Evolutionary conservation across 2,113 vertebrate species (phyloP).

Genomic region (Fulica atra): DNA sequence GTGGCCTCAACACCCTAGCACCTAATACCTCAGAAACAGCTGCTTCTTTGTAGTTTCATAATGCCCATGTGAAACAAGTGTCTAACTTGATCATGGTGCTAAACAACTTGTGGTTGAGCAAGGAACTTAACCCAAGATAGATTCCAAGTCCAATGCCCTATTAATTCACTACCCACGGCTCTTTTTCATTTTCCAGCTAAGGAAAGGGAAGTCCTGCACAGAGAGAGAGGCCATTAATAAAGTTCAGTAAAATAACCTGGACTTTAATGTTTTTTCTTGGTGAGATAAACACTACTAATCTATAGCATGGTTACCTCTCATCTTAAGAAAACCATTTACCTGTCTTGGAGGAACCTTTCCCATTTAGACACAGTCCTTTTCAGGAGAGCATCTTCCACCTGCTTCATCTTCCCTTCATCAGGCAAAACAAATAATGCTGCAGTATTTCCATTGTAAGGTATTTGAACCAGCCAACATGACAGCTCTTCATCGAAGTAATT

Average conservation of each 20-base stretch:
- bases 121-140: not conserved
- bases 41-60: not conserved
- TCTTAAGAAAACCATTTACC: slow-evolving; percentile 29
- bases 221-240: not conserved
- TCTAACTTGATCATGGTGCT: not conserved
- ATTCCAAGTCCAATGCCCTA: not conserved
- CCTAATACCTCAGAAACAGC: not conserved
- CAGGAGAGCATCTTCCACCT: slow-evolving; percentile 57
- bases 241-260: not conserved
- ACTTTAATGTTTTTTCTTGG: not conserved
- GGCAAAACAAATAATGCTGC: slow-evolving; percentile 68
- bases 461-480: slow-evolving; percentile 73
- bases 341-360: slow-evolving; percentile 35
- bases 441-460: slow-evolving; percentile 57
- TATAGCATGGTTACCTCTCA: not conserved
- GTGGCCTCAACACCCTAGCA: not conserved
- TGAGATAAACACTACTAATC: not conserved
- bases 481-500: slow-evolving; percentile 73
- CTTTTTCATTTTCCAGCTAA: not conserved
- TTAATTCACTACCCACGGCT: not conserved
- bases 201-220: not conserved
- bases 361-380: slow-evolving; percentile 45
- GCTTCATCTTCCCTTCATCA: slow-evolving; percentile 50
- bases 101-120: not conserved
- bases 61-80: not conserved